These are phyloP conservation scores for Ctenosaura bakeri DNA, from an alignment of 2,797 vertebrate genomes.

Conservation along the genomic window DNA sequence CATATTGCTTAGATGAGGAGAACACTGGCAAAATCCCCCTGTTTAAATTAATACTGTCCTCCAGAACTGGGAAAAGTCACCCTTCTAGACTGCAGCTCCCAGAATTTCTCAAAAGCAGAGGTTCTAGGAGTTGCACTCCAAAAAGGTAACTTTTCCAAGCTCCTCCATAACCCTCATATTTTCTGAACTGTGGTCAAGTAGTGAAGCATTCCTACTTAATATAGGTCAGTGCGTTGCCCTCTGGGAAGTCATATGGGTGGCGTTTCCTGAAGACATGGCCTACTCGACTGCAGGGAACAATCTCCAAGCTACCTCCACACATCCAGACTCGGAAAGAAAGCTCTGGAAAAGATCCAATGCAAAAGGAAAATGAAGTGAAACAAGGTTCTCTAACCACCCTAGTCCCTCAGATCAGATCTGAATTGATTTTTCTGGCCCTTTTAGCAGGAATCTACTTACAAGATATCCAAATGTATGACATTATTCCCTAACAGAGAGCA, in stretches of 20 bases:
- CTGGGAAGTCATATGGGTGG: constrained; percentile 97
- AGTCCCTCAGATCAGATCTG: not conserved
- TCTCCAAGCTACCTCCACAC: constrained; percentile 98
- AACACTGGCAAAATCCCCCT: constrained; percentile 40
- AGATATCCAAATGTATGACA: not conserved
- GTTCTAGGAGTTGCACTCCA: too few relatives aligned
- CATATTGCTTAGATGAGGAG: not conserved
- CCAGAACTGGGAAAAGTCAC: too few relatives aligned
- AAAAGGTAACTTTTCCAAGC: too few relatives aligned
- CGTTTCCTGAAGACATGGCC: constrained; percentile 98
- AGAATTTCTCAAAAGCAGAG: too few relatives aligned
- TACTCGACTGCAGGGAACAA: constrained; percentile 96
- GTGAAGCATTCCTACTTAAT: constrained; percentile 87
- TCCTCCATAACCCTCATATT: constrained; percentile 18
- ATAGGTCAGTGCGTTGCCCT: constrained; percentile 97
- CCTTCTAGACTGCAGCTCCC: too few relatives aligned
- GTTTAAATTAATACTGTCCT: not conserved
- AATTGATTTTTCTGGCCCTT: not conserved
- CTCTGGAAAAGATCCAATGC: constrained; percentile 82
- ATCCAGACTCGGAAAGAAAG: constrained; percentile 98
- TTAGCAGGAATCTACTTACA: constrained; percentile 1
- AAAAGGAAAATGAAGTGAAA: constrained; percentile 44
- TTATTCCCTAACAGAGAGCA: not conserved
- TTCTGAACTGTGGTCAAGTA: constrained; percentile 10
- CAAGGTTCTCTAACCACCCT: not conserved